phyloP scores from a whole-genome alignment of 2,888 invertebrate genomes.

The Horisme vitalbata region DNA sequence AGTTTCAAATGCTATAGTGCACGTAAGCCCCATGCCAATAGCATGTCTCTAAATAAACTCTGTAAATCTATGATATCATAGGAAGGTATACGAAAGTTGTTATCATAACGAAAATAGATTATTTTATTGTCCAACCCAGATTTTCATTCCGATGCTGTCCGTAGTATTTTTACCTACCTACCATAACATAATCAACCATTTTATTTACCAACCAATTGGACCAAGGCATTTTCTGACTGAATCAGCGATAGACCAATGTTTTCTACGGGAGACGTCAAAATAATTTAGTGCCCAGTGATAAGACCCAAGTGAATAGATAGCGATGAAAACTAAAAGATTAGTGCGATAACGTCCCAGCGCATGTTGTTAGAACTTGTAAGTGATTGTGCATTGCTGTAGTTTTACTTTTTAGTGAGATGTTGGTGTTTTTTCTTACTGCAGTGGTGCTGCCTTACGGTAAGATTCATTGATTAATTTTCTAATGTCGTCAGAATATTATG shows the following conservation, averaged over 20 bases:
- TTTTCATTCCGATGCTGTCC: too few relatives aligned
- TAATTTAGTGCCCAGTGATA: constrained; percentile 69
- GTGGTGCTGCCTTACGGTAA: constrained; percentile 61
- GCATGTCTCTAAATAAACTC: constrained; percentile 20
- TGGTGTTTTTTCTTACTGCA: constrained; percentile 50
- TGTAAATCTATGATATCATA: background rate
- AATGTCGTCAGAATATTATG: constrained; percentile 33
- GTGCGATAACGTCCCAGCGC: constrained; percentile 59
- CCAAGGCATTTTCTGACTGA: constrained; percentile 8
- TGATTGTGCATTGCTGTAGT: constrained; percentile 37
- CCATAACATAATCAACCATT: background rate
- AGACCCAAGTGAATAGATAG: constrained; percentile 56
- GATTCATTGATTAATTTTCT: constrained; percentile 3
- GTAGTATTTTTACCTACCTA: too few relatives aligned
- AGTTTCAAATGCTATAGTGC: background rate
- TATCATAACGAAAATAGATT: too few relatives aligned
- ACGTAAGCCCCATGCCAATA: constrained; percentile 36
- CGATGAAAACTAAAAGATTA: constrained; percentile 55
- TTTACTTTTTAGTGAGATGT: constrained; percentile 48
- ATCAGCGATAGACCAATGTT: constrained; percentile 37
- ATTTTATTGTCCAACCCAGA: too few relatives aligned
- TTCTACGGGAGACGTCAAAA: constrained; percentile 55
- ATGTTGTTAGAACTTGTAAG: constrained; percentile 41
- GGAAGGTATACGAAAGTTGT: too few relatives aligned
- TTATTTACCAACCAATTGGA: background rate